Evolutionary conservation across 1,140 invertebrate genomes (phyloP).

Genomic region (Hydropsyche tenuis): DNA sequence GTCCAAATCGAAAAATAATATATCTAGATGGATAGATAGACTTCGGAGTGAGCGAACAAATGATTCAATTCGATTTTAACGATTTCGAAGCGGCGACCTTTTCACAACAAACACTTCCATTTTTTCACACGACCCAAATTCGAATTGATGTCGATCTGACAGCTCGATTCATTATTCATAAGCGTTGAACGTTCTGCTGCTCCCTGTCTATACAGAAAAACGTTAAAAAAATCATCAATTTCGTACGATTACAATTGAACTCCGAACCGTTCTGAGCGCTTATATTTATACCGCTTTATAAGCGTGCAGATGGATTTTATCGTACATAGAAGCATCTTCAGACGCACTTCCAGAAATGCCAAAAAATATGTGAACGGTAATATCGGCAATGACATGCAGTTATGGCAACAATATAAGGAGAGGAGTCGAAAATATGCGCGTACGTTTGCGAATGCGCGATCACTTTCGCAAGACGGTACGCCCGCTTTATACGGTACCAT

Average conservation of each 20-base stretch:
- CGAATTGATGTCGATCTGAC: slow-evolving; percentile 36
- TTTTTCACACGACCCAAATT: slow-evolving; percentile 31
- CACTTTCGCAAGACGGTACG: background rate
- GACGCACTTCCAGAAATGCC: background rate
- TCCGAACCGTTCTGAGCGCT: background rate
- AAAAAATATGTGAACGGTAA: background rate
- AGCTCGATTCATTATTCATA: slow-evolving; percentile 38
- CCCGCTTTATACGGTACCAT: background rate
- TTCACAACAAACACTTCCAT: slow-evolving; percentile 12
- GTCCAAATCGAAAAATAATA: too few species aligned
- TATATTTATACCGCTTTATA: background rate
- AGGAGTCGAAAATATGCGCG: slow-evolving; percentile 8
- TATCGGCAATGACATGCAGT: slow-evolving; percentile 13
- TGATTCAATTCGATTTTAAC: slow-evolving; percentile 18
- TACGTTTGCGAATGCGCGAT: slow-evolving; percentile 6
- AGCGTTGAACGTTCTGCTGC: slow-evolving; percentile 5
- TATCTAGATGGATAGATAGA: too few species aligned
- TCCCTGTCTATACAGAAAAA: background rate
- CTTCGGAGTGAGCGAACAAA: background rate
- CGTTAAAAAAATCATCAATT: background rate
- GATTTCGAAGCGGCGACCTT: slow-evolving; percentile 4
- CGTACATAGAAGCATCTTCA: background rate
- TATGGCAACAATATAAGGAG: slow-evolving; percentile 8
- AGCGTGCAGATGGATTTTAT: too few species aligned
- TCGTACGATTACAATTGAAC: slow-evolving; percentile 14